Evolutionary conservation across 2,113 vertebrate species (phyloP).

Genomic region (Uria lomvia): DNA sequence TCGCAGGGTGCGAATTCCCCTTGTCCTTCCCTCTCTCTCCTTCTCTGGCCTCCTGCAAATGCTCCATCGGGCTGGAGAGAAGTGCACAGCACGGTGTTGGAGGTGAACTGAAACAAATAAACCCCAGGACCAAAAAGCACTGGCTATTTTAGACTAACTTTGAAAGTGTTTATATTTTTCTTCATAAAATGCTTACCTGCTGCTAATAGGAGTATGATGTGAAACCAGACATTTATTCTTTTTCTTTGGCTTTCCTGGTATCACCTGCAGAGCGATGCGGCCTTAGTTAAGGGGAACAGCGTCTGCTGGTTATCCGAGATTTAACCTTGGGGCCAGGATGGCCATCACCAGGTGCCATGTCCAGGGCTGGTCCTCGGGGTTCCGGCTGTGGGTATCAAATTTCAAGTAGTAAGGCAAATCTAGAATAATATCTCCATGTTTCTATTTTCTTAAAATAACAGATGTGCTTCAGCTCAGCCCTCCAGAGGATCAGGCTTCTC

Average conservation of each 20-base stretch:
- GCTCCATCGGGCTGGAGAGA: neutral
- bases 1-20: accelerated
- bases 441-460: neutral
- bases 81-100: neutral
- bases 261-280: neutral
- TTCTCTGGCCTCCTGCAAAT: neutral
- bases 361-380: accelerated
- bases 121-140: neutral
- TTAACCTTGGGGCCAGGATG: neutral
- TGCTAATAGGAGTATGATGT: neutral
- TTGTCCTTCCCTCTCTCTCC: neutral
- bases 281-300: neutral
- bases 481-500: neutral
- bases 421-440: neutral
- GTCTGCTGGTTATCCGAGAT: neutral
- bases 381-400: neutral
- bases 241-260: neutral
- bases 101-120: neutral
- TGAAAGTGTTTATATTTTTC: neutral
- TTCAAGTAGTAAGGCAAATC: neutral
- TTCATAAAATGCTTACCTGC: neutral
- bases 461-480: neutral
- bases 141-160: neutral
- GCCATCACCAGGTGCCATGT: accelerated
- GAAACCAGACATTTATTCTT: neutral